Base-by-base conservation (phyloP, 2,797 vertebrate genomes). In the Lemur catta region DNA sequence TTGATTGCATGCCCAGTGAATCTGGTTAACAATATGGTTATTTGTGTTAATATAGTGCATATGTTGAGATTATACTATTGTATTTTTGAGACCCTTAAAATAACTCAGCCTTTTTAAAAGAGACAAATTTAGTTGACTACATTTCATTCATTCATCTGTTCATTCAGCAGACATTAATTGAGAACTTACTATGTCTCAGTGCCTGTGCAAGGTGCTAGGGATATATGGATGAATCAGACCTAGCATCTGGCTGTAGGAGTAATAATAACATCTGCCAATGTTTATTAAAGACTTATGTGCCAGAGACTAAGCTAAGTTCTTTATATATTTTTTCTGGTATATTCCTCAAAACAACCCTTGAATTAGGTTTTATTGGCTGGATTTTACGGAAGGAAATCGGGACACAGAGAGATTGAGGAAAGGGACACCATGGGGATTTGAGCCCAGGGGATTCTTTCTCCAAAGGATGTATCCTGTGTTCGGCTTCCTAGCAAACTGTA, bases 81-180 rank as follows among this genome's bases (percentile, higher is more conserved):
- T 26, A 41, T 50, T 67, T 96, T 80, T 78, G 74, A 96, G 50
- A 72, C 26, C 57, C 9, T 67, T 74, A 59, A 74, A 69, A 48
- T 95, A 61, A 74, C 9, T 63, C 85, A 81, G 38, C 20, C 12
- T 38, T 85, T 84, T 81, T 67, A 28, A 76, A 63, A 30, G n/a
- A 85, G 24, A 20, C 6, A 17, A 59, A 61, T 76, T 57, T 63
- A 93, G 22, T 17, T 22, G 17, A 67, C 65, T 71, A 6, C 13
- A 22, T 78, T 75, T 88, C 13, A 46, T 46, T 38, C 30, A 52
- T 38, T 57, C 18, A 61, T 41, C 30, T 7, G 11, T 22, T 78
- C 22, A 57, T 48, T 80, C 46, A 57, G 22, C 22, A 52, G 33
- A n/a, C 48, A 17, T 12, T 57, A 46, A 59, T 12, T 35, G 46